Base-by-base conservation (phyloP, 2,113 vertebrate species). In the Onychostruthus taczanowskii region DNA sequence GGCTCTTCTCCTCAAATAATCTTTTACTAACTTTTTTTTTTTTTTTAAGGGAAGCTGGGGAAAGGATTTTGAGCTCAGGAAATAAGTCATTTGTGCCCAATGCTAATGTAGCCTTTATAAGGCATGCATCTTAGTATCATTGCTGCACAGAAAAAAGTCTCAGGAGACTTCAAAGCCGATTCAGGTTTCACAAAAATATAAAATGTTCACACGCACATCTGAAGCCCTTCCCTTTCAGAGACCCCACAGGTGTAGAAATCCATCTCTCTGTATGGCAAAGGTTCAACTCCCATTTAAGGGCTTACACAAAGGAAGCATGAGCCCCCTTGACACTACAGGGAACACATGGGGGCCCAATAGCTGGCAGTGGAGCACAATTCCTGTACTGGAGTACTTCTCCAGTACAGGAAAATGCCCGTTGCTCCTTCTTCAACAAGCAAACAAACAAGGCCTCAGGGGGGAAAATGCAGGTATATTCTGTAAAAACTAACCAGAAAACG, bases 351-450 rank as follows among this genome's bases (percentile, higher is more conserved):
- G 43, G 41, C 22, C 17, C 0, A 0, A 41, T 8, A 43, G 44
- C 13, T 0, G 0, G 24, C 0, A 0, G 10, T 6, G 3, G 4
- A 39, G 24, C 19, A 30, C 15, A 49, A n/a, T 14, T 68, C n/a
- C 27, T n/a, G n/a, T n/a, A n/a, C n/a, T n/a, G n/a, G n/a, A n/a
- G n/a, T n/a, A n/a, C 58, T 87, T 69, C 46, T 72, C 23, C 47
- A 72, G 30, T 4, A 37, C n/a, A 50, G 26, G 21, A 66, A 68
- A 90, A 23, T 3, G 55, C 37, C 20, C 37, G 31, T 15, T 39
- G 27, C 27, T 84, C n/a, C 39, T 81, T 77, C 75, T 39, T 31
- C 16, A 90, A 41, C 41, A 68, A 75, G 9, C n/a, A 79, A 82
- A 49, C 26, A 62, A 83, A 35, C 10, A 67, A 26, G 13, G 59